Percentiles rank a stretch among this genome's conserved stretches.
Evolutionary conservation across 2,888 invertebrate species (phyloP).

Genomic region (Brachynemurus nebulosus): DNA sequence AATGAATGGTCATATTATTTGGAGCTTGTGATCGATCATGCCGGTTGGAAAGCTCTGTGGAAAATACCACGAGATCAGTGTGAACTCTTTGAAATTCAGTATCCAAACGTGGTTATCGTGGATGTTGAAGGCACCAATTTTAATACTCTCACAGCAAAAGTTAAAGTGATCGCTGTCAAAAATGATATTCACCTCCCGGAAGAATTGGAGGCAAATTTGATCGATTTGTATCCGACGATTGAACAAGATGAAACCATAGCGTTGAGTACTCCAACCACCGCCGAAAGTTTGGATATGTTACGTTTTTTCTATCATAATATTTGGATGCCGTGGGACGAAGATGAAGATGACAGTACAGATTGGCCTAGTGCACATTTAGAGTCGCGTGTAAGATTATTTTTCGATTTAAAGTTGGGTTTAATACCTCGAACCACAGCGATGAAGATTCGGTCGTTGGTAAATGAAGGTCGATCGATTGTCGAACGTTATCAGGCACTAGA

Average conservation of each 20-base stretch:
- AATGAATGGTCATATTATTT: constrained; percentile 41
- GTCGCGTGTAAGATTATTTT: constrained; percentile 39
- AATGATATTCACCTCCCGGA: constrained; percentile 46
- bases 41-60: constrained; percentile 58
- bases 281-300: constrained; percentile 48
- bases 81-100: constrained; percentile 46
- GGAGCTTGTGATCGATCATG: constrained; percentile 46
- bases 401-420: constrained; percentile 39
- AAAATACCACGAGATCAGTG: constrained; percentile 50
- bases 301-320: constrained; percentile 51
- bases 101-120: constrained; percentile 47
- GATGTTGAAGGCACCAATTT: constrained; percentile 42
- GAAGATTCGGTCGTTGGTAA: constrained; percentile 36
- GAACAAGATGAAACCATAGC: constrained; percentile 41
- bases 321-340: constrained; percentile 59
- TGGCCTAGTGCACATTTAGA: constrained; percentile 42
- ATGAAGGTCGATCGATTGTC: constrained; percentile 39
- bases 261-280: constrained; percentile 43
- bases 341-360: constrained; percentile 43
- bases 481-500: constrained; percentile 34
- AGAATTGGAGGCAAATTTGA: constrained; percentile 41
- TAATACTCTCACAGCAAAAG: constrained; percentile 37
- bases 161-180: constrained; percentile 48
- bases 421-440: constrained; percentile 36
- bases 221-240: constrained; percentile 49